These are phyloP conservation scores for Prosopocoilus inquinatus DNA, from an alignment of 2,888 invertebrate species.

Conservation along the genomic window DNA sequence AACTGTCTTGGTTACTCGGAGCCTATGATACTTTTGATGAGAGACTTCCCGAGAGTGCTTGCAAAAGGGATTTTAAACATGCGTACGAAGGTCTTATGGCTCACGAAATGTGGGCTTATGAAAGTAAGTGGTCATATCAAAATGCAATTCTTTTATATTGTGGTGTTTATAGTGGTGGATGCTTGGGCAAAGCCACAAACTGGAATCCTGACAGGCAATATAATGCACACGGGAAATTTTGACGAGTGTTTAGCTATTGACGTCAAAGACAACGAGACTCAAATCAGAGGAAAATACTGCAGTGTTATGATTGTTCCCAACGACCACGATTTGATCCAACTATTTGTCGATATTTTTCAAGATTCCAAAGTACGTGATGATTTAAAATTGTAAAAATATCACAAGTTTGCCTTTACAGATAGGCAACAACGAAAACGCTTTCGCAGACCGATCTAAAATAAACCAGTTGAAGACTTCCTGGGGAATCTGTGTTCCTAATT, in stretches of 20 bases:
- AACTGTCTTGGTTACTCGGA: too few species aligned
- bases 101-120: constrained; percentile 4
- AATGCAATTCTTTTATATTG: background rate
- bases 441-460: too few species aligned
- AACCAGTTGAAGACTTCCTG: too few species aligned
- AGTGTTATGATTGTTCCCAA: constrained; percentile 12
- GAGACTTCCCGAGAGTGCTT: background rate
- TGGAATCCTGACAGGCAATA: constrained; percentile 24
- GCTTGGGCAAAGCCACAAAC: constrained; percentile 26
- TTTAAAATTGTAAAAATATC: too few species aligned
- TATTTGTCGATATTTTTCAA: too few species aligned
- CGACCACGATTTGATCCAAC: too few species aligned
- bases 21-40: constrained; percentile 2
- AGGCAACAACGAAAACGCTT: too few species aligned
- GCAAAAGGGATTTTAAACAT: constrained; percentile 4
- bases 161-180: constrained; percentile 25
- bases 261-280: constrained; percentile 5
- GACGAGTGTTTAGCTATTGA: constrained; percentile 24
- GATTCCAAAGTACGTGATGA: too few species aligned
- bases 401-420: too few species aligned
- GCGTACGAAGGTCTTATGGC: background rate
- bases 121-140: constrained; percentile 9
- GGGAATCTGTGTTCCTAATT: too few species aligned
- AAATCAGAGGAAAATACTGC: constrained; percentile 15
- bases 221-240: constrained; percentile 25